A percentile compares a stretch with the other conserved stretches of the same genome.
phyloP scores from a whole-genome alignment of 2,888 invertebrate genomes.

The Amiota mariae region DNA sequence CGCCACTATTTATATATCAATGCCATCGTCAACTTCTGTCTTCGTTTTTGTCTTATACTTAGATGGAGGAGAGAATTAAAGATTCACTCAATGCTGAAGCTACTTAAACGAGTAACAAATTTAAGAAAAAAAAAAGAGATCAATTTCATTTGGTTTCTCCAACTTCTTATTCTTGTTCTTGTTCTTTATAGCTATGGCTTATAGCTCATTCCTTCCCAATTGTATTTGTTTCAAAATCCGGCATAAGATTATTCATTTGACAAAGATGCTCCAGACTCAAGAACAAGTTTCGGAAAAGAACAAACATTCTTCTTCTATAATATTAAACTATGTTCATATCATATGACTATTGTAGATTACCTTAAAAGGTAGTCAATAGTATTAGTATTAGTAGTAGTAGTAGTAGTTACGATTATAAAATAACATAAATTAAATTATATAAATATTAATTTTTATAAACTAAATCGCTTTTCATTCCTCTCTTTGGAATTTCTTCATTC shows the following conservation, averaged over 20 bases:
- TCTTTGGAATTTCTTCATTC: constrained; percentile 2
- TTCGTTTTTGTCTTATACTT: too few species aligned
- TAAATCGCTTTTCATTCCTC: constrained; percentile 28
- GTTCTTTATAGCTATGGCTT: constrained; percentile 37
- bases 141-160: not conserved
- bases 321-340: not conserved
- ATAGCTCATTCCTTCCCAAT: constrained; percentile 48
- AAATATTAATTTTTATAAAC: constrained; percentile 36
- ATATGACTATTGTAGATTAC: not conserved
- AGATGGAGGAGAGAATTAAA: not conserved
- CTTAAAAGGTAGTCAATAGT: not conserved
- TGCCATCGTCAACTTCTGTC: not conserved
- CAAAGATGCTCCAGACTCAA: constrained; percentile 30
- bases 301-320: constrained; percentile 41
- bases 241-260: not conserved
- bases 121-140: constrained; percentile 28
- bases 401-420: constrained; percentile 35
- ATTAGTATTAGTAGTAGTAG: too few species aligned
- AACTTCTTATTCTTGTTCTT: not conserved
- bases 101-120: constrained; percentile 29
- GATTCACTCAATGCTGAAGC: constrained; percentile 42
- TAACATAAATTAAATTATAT: constrained; percentile 37
- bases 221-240: constrained; percentile 23
- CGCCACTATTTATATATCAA: constrained; percentile 55
- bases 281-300: constrained; percentile 61